Base-by-base conservation (phyloP, 2,113 vertebrate genomes). In the Garra rufa region DNA sequence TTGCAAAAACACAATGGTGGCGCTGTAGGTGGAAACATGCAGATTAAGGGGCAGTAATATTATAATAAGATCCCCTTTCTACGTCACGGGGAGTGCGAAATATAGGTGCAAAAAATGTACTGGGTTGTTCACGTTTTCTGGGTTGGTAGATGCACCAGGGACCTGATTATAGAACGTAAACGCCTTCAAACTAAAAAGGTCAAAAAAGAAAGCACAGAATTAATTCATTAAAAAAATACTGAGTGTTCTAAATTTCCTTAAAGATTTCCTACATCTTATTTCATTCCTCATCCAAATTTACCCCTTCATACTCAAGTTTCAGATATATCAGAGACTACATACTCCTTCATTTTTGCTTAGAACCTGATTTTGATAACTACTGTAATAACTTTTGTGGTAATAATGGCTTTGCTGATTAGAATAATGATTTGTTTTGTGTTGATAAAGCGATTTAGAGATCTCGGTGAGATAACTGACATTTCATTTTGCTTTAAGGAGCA, bases 341-440 rank as follows among this genome's bases (percentile, higher is more conserved):
- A 9, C 7, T 34, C 15, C 0, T 13, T n/a, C 5, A n/a, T 17
- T 55, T 44, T 21, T 43, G 10, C 34, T n/a, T 55, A 55, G 15
- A 76, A 38, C 74, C 46, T 30, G 21, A 57, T 57, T 57, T 57
- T 3, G 21, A 57, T n/a, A n/a, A 55, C 7, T 21, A n/a, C 52
- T 57, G 34, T 71, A 71, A 5, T 34, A 9, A 69, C 38, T 8
- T 8, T 50, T 21, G 41, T 14, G 38, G 71, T 34, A 55, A 52
- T 76, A 55, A 55, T 19, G 74, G 15, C 74, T 76, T 30, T 52
- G 9, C 48, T 55, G 74, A 76, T 76, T 55, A 55, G 10, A 50
- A 74, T 76, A 76, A 52, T 55, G 74, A 55, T 76, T 38, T 55
- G 74, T 76, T 76, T 55, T 11, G 3, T 13, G 6, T 14, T 19